Percentiles rank a stretch among this genome's conserved stretches.
phyloP scores from a whole-genome alignment of 2,113 vertebrate genomes.

The Mirza zaza region DNA sequence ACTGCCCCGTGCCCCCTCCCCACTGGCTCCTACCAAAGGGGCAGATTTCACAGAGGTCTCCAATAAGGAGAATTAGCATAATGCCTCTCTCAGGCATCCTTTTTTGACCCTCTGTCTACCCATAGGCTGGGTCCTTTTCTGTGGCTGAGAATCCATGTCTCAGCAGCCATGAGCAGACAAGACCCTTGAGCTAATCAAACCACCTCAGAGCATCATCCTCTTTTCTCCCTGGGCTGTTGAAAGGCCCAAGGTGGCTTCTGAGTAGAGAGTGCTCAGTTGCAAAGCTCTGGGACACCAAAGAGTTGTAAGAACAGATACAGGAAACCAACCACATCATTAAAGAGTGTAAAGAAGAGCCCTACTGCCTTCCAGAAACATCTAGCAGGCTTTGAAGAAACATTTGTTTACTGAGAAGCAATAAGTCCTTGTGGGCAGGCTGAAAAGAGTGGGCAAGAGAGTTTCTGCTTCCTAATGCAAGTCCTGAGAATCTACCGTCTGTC shows the following conservation, averaged over 20 bases:
- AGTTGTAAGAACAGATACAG: background rate
- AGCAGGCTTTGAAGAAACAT: background rate
- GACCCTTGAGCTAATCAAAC: background rate
- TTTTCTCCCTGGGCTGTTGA: background rate
- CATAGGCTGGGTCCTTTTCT: background rate
- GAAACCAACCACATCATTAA: background rate
- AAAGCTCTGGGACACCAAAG: background rate
- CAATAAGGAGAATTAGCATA: background rate
- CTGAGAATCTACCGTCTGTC: background rate
- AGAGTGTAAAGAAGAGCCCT: background rate
- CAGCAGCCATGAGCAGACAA: background rate
- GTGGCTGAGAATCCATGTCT: background rate
- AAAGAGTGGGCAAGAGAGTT: background rate
- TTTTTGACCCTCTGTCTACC: background rate
- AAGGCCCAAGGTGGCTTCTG: background rate
- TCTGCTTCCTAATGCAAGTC: background rate
- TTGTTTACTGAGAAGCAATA: background rate
- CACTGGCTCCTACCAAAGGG: background rate
- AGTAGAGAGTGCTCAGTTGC: background rate
- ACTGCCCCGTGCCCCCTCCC: too few species aligned
- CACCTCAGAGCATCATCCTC: background rate
- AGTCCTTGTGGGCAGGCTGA: background rate
- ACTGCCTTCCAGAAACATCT: background rate
- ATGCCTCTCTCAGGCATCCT: background rate
- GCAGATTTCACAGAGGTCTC: background rate